phyloP scores from a whole-genome alignment of 2,797 vertebrate species.

The Hephaestus fuliginosus region DNA sequence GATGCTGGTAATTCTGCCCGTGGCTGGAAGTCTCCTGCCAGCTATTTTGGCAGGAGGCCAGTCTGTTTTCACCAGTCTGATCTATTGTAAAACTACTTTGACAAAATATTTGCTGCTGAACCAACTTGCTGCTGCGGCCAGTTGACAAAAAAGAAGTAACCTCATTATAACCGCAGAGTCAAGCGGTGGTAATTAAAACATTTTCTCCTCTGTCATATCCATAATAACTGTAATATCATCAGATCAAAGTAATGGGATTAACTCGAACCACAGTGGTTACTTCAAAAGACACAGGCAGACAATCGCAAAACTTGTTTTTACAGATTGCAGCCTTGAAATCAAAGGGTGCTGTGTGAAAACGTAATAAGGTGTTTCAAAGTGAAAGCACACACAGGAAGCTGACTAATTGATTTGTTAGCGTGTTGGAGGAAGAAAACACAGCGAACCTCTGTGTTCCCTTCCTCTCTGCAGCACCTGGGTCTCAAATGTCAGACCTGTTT shows the following conservation, averaged over 20 bases:
- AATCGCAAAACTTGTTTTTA: constrained; percentile 53
- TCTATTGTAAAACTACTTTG: constrained; percentile 51
- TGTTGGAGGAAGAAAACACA: constrained; percentile 31
- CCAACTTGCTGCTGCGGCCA: constrained; percentile 51
- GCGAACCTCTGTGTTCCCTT: constrained; percentile 22
- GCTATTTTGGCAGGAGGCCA: constrained; percentile 59
- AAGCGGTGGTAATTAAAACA: constrained; percentile 38
- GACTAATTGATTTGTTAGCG: constrained; percentile 57
- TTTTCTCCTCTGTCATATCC: constrained; percentile 40
- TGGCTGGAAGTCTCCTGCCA: constrained; percentile 58
- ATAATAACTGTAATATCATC: constrained; percentile 53
- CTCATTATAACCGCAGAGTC: constrained; percentile 27
- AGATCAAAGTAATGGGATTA: constrained; percentile 72
- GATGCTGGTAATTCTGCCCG: constrained; percentile 60
- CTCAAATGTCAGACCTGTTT: constrained; percentile 72
- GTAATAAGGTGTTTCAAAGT: constrained; percentile 40
- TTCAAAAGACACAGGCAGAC: constrained; percentile 57
- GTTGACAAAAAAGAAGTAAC: constrained; percentile 39
- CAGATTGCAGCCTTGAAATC: constrained; percentile 48
- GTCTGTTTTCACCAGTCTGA: constrained; percentile 33
- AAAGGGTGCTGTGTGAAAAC: constrained; percentile 58
- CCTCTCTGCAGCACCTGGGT: constrained; percentile 63
- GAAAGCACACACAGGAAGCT: constrained; percentile 58
- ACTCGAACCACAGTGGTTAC: constrained; percentile 50
- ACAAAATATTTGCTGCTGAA: constrained; percentile 60